These are phyloP conservation scores for Drosophila mojavensis DNA, from an alignment of 1,140 invertebrate species.

Conservation along the genomic window DNA sequence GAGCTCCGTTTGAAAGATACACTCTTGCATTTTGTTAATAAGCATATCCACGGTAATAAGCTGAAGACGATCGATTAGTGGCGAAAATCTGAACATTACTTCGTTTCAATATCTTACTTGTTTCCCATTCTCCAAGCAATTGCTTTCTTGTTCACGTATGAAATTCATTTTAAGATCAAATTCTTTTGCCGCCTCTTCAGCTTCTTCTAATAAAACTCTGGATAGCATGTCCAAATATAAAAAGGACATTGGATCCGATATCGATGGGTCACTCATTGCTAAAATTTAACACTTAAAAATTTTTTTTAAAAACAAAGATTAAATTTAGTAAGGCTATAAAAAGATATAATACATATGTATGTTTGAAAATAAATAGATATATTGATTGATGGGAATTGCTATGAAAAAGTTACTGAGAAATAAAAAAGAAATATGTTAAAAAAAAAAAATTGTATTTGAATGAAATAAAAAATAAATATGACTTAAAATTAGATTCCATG, in stretches of 20 bases:
- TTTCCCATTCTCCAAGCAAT: slow-evolving; percentile 32
- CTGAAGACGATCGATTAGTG: neutral
- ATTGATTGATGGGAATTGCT: too few species aligned
- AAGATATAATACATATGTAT: neutral
- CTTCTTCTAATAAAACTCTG: slow-evolving; percentile 35
- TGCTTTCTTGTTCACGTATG: slow-evolving; percentile 42
- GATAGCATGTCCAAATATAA: slow-evolving; percentile 45
- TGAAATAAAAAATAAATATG: too few species aligned
- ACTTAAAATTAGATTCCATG: too few species aligned
- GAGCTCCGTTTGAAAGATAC: slow-evolving; percentile 37
- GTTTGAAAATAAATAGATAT: neutral
- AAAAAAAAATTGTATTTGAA: neutral
- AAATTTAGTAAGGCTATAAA: neutral
- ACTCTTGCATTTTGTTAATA: slow-evolving; percentile 17
- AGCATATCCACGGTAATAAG: slow-evolving; percentile 7
- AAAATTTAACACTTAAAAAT: neutral
- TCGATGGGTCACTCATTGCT: slow-evolving; percentile 34
- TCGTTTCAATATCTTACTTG: slow-evolving; percentile 26
- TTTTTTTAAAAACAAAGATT: neutral
- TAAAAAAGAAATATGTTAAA: too few species aligned
- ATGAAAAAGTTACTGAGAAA: neutral
- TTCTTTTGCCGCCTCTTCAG: slow-evolving; percentile 32
- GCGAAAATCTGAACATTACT: neutral
- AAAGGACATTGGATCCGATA: slow-evolving; percentile 44
- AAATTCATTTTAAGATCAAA: slow-evolving; percentile 50